Evolutionary conservation across 2,797 vertebrate genomes (phyloP).

Genomic region (Xiphophorus birchmanni): DNA sequence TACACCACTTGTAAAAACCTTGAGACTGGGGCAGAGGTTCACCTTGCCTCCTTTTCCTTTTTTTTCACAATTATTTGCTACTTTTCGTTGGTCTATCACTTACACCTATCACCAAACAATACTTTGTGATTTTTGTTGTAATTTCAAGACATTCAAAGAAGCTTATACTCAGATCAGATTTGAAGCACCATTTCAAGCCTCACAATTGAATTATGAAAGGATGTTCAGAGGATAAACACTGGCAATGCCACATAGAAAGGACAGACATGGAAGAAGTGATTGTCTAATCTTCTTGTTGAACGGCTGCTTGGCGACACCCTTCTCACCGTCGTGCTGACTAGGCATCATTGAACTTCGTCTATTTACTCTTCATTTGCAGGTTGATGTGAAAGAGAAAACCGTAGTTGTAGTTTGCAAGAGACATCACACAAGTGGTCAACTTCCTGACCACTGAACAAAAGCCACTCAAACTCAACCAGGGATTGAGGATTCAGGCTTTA

Average conservation of each 20-base stretch:
- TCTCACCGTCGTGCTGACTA: conserved; percentile 59
- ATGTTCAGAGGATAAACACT: not conserved
- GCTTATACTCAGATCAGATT: not conserved
- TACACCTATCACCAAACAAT: not conserved
- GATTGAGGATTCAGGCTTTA: conserved; percentile 1
- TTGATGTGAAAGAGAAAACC: conserved; percentile 62
- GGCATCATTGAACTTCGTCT: conserved; percentile 46
- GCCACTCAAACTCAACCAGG: conserved; percentile 1
- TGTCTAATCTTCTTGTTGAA: conserved; percentile 52
- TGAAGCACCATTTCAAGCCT: not conserved
- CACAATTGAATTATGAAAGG: no score
- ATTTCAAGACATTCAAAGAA: not conserved
- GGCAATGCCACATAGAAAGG: not conserved
- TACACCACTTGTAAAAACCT: not conserved
- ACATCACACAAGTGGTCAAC: conserved; percentile 29
- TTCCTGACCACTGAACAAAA: conserved; percentile 14
- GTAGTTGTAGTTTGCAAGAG: conserved; percentile 41
- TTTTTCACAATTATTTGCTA: not conserved
- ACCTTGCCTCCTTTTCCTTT: not conserved
- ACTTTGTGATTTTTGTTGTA: not conserved
- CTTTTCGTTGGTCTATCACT: not conserved
- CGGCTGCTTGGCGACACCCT: conserved; percentile 33
- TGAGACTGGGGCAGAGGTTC: not conserved
- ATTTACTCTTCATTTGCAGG: conserved; percentile 71
- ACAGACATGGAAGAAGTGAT: conserved; percentile 6